Evolutionary conservation across 1,140 invertebrate genomes (phyloP).

Genomic region (Solen grandis): DNA sequence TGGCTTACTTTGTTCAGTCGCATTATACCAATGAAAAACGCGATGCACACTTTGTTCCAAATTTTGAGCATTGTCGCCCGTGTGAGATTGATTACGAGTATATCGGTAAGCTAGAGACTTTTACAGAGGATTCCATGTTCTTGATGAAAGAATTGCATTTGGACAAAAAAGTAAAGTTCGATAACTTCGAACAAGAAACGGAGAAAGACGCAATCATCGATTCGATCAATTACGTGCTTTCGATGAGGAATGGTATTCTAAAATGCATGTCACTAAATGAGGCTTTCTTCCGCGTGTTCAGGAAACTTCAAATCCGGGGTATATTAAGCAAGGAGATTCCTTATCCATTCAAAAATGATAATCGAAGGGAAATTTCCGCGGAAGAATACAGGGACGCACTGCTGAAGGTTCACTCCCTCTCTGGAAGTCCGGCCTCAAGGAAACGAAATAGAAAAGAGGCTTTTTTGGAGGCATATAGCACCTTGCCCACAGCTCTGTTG

Average conservation of each 20-base stretch:
- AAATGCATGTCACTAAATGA: conserved; percentile 59
- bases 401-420: neutral
- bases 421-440: neutral
- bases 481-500: neutral
- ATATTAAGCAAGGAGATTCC: conserved; percentile 49
- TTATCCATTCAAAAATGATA: conserved; percentile 33
- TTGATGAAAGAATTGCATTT: conserved; percentile 50
- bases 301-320: conserved; percentile 63
- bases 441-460: conserved; percentile 28
- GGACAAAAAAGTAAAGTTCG: conserved; percentile 29
- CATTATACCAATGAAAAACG: conserved; percentile 35
- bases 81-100: conserved; percentile 62
- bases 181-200: conserved; percentile 30
- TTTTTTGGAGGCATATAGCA: neutral
- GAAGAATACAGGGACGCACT: neutral
- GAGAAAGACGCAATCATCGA: conserved; percentile 59
- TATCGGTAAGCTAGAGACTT: conserved; percentile 66
- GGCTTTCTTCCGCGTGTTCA: conserved; percentile 48
- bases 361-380: neutral
- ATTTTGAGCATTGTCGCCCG: conserved; percentile 62
- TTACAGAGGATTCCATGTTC: conserved; percentile 55
- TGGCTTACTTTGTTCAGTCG: conserved; percentile 56
- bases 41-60: conserved; percentile 58
- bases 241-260: conserved; percentile 11
- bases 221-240: conserved; percentile 51